phyloP scores from a whole-genome alignment of 2,797 vertebrate genomes.

The Threskiornis aethiopicus region DNA sequence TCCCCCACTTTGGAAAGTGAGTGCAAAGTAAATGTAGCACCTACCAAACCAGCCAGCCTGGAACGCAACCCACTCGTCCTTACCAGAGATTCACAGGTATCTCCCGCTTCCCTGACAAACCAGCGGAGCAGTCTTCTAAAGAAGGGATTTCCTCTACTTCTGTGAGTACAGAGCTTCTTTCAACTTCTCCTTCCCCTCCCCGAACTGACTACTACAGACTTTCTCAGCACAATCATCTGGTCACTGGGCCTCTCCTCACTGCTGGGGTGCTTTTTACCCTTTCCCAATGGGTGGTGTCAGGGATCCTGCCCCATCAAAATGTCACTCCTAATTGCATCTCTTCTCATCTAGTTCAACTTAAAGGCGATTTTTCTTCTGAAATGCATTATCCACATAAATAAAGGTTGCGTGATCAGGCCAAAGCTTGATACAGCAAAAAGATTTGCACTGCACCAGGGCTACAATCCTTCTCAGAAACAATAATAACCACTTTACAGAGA shows the following conservation, averaged over 20 bases:
- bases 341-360: neutral
- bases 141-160: neutral
- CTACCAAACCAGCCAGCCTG: neutral
- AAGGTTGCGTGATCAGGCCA: neutral
- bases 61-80: neutral
- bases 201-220: neutral
- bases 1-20: neutral
- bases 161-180: neutral
- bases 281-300: neutral
- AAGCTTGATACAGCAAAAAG: neutral
- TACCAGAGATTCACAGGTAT: too few species aligned
- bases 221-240: neutral
- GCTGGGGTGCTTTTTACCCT: neutral
- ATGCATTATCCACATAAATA: neutral
- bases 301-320: neutral
- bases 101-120: neutral
- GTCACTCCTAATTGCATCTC: neutral
- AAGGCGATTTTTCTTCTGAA: neutral
- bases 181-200: neutral
- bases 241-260: neutral
- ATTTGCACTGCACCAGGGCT: neutral
- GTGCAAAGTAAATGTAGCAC: neutral
- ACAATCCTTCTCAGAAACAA: neutral
- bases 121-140: neutral
- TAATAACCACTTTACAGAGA: neutral